These are phyloP conservation scores for Gila robusta DNA, from an alignment of 2,797 vertebrate species.

Conservation along the genomic window DNA sequence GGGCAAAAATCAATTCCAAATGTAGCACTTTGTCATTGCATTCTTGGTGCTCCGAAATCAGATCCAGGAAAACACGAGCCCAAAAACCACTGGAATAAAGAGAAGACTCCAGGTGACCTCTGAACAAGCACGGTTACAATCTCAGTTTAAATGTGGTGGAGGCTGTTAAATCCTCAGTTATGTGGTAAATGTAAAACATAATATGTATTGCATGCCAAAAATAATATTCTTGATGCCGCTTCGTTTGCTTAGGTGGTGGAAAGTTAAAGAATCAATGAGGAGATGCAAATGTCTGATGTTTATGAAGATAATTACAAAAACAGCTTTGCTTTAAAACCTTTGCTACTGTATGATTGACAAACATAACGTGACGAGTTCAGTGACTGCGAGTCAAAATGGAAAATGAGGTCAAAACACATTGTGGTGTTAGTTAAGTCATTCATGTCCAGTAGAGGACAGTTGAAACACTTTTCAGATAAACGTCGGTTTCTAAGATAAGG, in stretches of 20 bases:
- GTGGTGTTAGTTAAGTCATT: too few species aligned
- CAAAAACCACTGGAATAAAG: neutral
- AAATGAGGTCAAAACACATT: neutral
- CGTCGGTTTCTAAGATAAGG: too few species aligned
- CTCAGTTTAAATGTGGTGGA: neutral
- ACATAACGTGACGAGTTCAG: neutral
- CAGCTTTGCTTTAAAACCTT: too few species aligned
- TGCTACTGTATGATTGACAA: neutral
- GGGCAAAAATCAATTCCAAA: conserved; percentile 58
- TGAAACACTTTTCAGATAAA: too few species aligned
- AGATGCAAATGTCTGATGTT: neutral
- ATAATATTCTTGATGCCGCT: neutral
- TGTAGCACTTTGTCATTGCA: conserved; percentile 58
- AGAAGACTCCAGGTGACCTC: neutral
- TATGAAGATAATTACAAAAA: neutral
- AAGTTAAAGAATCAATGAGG: neutral
- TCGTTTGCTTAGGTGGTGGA: neutral
- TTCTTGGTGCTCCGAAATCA: conserved; percentile 48
- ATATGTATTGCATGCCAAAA: neutral
- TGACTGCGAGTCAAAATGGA: neutral
- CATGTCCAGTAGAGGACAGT: too few species aligned
- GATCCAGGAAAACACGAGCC: conserved; percentile 28
- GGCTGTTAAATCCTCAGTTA: neutral
- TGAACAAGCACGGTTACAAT: neutral
- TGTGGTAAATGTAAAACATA: neutral